Conservation (phyloP, 2,888 invertebrate genomes). For the Clostera curtula region DNA sequence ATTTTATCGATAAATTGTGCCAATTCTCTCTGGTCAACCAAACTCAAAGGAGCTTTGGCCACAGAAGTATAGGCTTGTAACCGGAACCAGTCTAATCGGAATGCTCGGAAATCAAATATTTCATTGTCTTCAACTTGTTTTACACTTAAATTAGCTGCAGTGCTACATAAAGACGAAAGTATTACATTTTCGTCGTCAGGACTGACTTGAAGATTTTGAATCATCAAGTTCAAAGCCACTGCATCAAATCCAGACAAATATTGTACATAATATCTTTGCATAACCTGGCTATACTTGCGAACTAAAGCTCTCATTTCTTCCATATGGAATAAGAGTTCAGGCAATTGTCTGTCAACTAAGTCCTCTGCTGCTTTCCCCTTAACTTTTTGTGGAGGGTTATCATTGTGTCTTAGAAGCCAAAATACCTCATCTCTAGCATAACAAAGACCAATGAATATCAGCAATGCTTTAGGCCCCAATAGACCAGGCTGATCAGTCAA, state of each 20-base stretch:
- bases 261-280: constrained; percentile 98
- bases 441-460: constrained; percentile 96
- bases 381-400: constrained; percentile 93
- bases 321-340: constrained; percentile 98
- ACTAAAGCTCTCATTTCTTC: constrained; percentile 96
- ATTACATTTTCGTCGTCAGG: constrained; percentile 97
- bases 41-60: constrained; percentile 83
- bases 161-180: constrained; percentile 92
- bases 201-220: constrained; percentile 86
- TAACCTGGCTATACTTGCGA: constrained; percentile 96
- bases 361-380: constrained; percentile 94
- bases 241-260: constrained; percentile 98
- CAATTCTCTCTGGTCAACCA: constrained; percentile 89
- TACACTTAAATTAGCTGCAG: constrained; percentile 87
- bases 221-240: constrained; percentile 89
- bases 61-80: constrained; percentile 95
- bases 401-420: constrained; percentile 97
- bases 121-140: constrained; percentile 98
- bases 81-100: constrained; percentile 97
- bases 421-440: constrained; percentile 97
- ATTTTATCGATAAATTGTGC: constrained; percentile 95
- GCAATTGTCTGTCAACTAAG: constrained; percentile 95
- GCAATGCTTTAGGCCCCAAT: constrained; percentile 96
- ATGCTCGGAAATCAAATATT: constrained; percentile 94
- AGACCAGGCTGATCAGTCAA: constrained; percentile 98